Conservation (phyloP, 2,797 vertebrate genomes). For the Crenichthys baileyi region DNA sequence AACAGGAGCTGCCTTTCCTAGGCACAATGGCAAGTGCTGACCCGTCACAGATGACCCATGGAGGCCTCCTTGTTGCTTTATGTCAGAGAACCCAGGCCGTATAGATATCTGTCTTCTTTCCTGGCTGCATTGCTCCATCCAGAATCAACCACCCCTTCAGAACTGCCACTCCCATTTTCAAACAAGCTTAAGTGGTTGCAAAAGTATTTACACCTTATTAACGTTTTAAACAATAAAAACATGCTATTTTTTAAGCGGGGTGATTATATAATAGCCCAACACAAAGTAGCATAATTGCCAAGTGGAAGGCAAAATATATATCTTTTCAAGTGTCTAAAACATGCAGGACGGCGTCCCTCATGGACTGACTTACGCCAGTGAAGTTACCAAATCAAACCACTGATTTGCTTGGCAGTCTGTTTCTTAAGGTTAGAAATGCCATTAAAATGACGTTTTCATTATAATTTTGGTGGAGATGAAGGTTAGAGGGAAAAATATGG, state of each 20-base stretch:
- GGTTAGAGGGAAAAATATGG: not conserved
- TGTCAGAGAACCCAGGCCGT: conserved; percentile 29
- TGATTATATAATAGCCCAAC: not conserved
- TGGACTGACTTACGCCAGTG: not conserved
- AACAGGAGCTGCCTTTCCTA: conserved; percentile 66
- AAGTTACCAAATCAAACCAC: not conserved
- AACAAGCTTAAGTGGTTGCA: conserved; percentile 5
- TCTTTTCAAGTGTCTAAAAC: not conserved
- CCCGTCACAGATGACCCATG: conserved; percentile 67
- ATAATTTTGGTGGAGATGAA: not conserved
- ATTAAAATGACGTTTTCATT: not conserved
- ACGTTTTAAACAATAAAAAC: not conserved
- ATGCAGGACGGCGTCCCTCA: not conserved
- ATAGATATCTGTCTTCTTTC: conserved; percentile 39
- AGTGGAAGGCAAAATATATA: not conserved
- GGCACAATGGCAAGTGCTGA: conserved; percentile 69
- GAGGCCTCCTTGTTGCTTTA: conserved; percentile 60
- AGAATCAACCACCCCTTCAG: not conserved
- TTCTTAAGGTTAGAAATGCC: not conserved
- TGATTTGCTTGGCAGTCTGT: not conserved
- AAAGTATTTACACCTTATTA: not conserved
- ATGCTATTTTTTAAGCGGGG: not conserved
- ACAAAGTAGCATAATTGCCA: not conserved
- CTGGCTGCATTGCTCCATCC: conserved; percentile 5
- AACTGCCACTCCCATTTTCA: not conserved